Base-by-base conservation (phyloP, 2,888 invertebrate species). In the Eustalomyia histrio region DNA sequence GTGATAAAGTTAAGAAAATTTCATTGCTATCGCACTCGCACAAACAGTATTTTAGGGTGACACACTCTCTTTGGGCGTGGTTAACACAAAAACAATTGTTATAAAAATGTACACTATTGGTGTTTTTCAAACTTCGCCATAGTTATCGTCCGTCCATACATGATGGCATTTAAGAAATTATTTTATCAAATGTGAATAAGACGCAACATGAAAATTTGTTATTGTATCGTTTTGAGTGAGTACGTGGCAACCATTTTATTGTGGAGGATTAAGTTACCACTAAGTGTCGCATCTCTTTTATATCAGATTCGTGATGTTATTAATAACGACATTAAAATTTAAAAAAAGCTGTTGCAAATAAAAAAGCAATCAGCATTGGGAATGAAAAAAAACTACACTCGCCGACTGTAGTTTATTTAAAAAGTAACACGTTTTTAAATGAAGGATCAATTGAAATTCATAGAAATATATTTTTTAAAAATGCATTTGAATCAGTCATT, bases 211-310 rank as follows among this genome's bases (percentile, higher is more conserved):
- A 21, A 2, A 17, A 18, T 14, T 55, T 4, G 18, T 65, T 50
- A 43, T 72, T 53, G 21, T 35, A 21, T 50, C 65, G 16, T 55
- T 72, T 72, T 53, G 39, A 33, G 80, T 58, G 39, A 69, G 83
- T 76, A 73, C 85, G 83, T 86, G 85, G 83, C 80, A 85, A 63
- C 76, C 86, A 88, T 88, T 88, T 88, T 87, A 83, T 76, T 53
- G 79, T 67, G 58, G 58, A 73, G 84, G 87, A 85, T 87, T 87
- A 85, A 85, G 72, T 82, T 47, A 47, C 82, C 69, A 82, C 83
- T 84, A 87, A 87, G 84, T 86, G 86, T 80, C 85, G 78, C 73
- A 73, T 21, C 14, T 86, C 85, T 84, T 85, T 82, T 79, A 68
- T 55, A 68, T 83, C 72, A 69, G 71, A 75, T 85, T 84, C 88